Conservation (phyloP, 2,888 invertebrate species). For the Tachina lurida region DNA sequence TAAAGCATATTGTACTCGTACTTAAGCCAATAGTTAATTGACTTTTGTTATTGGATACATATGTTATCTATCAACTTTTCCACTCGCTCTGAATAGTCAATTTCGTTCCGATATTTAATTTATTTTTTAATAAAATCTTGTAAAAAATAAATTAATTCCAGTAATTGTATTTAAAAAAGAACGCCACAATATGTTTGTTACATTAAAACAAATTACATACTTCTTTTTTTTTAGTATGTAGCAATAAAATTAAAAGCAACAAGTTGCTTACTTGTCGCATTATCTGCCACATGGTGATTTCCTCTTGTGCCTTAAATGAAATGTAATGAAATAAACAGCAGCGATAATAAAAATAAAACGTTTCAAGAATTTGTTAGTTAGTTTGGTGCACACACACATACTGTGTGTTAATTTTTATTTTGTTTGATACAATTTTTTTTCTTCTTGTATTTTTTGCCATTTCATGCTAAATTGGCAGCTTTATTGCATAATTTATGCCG, state of each 20-base stretch:
- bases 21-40: no score
- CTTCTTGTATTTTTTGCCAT: constrained; percentile 19
- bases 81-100: no score
- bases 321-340: constrained; percentile 32
- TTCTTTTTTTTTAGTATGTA: constrained; percentile 1
- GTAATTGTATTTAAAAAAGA: not conserved
- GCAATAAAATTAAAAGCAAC: constrained; percentile 28
- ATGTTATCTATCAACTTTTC: no score
- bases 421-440: constrained; percentile 26
- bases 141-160: not conserved
- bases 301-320: constrained; percentile 27
- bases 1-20: no score
- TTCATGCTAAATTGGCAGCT: constrained; percentile 66
- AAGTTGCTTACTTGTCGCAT: constrained; percentile 27
- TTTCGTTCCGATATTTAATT: no score
- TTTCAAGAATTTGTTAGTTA: constrained; percentile 8
- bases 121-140: not conserved
- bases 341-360: not conserved
- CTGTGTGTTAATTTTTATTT: constrained; percentile 50
- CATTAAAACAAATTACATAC: constrained; percentile 4
- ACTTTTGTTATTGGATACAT: no score
- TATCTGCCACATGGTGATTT: constrained; percentile 50
- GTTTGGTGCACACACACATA: not conserved
- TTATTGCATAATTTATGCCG: constrained; percentile 79
- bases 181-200: constrained; percentile 6